These are phyloP conservation scores for Hylomyscus alleni DNA, from an alignment of 2,797 vertebrate species.

Conservation along the genomic window DNA sequence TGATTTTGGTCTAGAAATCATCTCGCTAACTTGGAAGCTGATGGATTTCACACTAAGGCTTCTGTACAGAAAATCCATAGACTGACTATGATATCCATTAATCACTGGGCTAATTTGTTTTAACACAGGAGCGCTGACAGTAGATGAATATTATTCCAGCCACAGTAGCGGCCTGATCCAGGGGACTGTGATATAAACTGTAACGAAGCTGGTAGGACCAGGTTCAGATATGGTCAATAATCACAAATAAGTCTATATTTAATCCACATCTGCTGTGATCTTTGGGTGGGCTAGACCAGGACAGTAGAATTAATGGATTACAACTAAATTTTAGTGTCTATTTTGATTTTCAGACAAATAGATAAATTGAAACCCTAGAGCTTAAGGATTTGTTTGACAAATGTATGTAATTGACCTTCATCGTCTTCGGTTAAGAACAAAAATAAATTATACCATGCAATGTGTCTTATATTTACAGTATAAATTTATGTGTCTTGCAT, in stretches of 20 bases:
- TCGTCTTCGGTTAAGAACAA: slow-evolving; percentile 30
- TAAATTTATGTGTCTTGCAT: neutral
- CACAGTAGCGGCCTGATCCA: slow-evolving; percentile 88
- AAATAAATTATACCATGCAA: neutral
- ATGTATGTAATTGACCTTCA: slow-evolving; percentile 33
- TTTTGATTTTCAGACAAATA: slow-evolving; percentile 83
- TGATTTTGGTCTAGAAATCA: slow-evolving; percentile 80
- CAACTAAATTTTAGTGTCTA: slow-evolving; percentile 73
- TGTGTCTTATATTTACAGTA: neutral
- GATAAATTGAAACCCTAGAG: slow-evolving; percentile 54
- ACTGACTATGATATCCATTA: slow-evolving; percentile 90
- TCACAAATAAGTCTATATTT: slow-evolving; percentile 87
- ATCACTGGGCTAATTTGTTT: slow-evolving; percentile 93
- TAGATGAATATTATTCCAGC: slow-evolving; percentile 90
- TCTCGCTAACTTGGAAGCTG: slow-evolving; percentile 84
- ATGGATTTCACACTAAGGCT: slow-evolving; percentile 84
- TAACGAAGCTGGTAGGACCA: slow-evolving; percentile 80
- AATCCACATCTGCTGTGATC: slow-evolving; percentile 88
- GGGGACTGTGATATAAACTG: slow-evolving; percentile 85
- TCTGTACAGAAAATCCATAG: slow-evolving; percentile 87
- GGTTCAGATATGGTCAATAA: slow-evolving; percentile 80
- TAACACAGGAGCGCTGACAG: slow-evolving; percentile 89
- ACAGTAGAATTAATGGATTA: slow-evolving; percentile 83
- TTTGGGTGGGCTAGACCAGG: slow-evolving; percentile 82
- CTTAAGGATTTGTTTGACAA: slow-evolving; percentile 74